Evolutionary conservation across 2,888 invertebrate species (phyloP), one percentile per base, ranked within the genome.

Genomic region (Drosophila atroscutellata): DNA sequence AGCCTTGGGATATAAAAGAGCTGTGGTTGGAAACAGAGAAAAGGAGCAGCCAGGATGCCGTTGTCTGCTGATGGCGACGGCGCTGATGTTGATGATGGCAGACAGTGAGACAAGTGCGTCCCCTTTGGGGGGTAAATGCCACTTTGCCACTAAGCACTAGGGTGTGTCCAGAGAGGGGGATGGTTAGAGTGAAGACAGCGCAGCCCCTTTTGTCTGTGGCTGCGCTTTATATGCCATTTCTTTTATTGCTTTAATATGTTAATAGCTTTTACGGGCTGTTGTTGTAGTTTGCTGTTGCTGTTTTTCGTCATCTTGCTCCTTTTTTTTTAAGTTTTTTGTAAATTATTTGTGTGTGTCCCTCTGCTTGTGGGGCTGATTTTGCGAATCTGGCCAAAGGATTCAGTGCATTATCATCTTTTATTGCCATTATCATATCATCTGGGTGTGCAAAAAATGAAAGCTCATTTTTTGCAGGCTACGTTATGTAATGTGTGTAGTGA

Each of bases 201-300:
- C 77, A 86, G 81, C 58, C 56, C 59, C 64, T 50, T 65, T 74
- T 74, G 72, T 72, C 78, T 84, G 81, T 64, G 75, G 81, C 91
- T 77, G 83, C 91, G 80, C 90, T 91, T 91, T 90, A 90, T 89
- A 91, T 87, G 86, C 85, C 84, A 84, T 84, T 84, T 80, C 90
- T 78, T 86, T 86, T 85, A 85, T 85, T 89, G 85, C 89, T 84
- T 75, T 87, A 86, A 81, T 77, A 80, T 83, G 89, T 85, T 88
- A 84, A 80, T 80, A 82, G 80, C 79, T 81, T 76, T 84, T 84
- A 77, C 71, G 61, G 64, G 60, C 51, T 57, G 50, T 60, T 63
- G 59, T 51, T 72, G 63, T 50, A 69, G 68, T 51, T 69, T 63
- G 66, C 58, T 66, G 65, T 66, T 73, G 72, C 74, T 75, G 67